Conservation (phyloP, 2,797 vertebrate genomes). For the Sciurus vulgaris region DNA sequence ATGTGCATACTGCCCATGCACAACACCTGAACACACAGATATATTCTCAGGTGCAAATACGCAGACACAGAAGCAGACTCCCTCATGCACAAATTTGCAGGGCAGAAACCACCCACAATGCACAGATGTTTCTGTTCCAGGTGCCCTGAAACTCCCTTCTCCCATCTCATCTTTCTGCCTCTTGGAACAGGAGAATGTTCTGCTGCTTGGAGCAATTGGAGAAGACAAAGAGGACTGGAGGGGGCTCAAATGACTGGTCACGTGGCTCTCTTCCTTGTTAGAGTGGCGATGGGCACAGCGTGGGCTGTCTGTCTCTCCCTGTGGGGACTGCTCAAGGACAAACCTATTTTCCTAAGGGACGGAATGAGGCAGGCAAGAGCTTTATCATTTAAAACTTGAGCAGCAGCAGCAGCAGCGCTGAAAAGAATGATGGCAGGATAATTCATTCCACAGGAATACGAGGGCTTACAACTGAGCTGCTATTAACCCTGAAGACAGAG, state of each 20-base stretch:
- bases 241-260: neutral
- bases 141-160: neutral
- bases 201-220: constrained; percentile 19
- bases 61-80: neutral
- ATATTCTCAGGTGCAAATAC: neutral
- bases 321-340: constrained; percentile 65
- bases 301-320: constrained; percentile 7
- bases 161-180: neutral
- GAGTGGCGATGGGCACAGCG: neutral
- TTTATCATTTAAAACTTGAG: constrained; percentile 31
- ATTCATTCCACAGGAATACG: neutral
- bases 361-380: neutral
- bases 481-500: neutral
- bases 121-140: constrained; percentile 32
- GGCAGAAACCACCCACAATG: neutral
- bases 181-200: neutral
- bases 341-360: constrained; percentile 44
- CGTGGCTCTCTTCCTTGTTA: neutral
- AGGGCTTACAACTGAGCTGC: neutral
- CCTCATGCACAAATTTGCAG: neutral
- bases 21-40: neutral
- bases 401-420: neutral
- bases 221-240: constrained; percentile 11
- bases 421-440: neutral
- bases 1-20: neutral